A percentile compares a stretch with the other conserved stretches of the same genome.
phyloP scores from a whole-genome alignment of 1,140 invertebrate genomes.

The Drosophila simulans region DNA sequence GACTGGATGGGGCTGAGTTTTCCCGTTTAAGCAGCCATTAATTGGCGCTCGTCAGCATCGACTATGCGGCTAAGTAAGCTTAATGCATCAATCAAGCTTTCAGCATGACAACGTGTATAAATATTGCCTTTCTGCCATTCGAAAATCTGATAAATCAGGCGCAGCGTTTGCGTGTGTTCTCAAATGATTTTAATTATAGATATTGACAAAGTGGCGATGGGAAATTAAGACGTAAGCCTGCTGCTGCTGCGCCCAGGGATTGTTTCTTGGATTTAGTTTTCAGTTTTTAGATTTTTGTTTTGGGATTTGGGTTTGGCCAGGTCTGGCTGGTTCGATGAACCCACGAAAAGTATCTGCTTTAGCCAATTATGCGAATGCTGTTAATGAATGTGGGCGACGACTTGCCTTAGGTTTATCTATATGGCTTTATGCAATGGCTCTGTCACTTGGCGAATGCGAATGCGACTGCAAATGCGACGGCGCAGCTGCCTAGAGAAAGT shows the following conservation, averaged over 20 bases:
- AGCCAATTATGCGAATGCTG: conserved; percentile 79
- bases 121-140: conserved; percentile 47
- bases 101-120: conserved; percentile 57
- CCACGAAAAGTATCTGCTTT: conserved; percentile 47
- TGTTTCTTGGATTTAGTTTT: conserved; percentile 23
- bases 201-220: conserved; percentile 64
- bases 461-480: conserved; percentile 41
- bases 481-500: conserved; percentile 79
- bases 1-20: conserved; percentile 30
- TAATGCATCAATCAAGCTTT: conserved; percentile 80
- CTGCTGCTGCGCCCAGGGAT: conserved; percentile 53
- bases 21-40: conserved; percentile 66
- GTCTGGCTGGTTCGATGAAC: conserved; percentile 58
- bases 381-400: conserved; percentile 80
- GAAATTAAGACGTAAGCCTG: conserved; percentile 73
- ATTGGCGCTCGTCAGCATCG: conserved; percentile 65
- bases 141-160: conserved; percentile 60
- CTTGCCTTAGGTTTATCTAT: conserved; percentile 71
- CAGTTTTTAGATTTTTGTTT: conserved; percentile 17
- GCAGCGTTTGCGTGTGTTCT: conserved; percentile 70
- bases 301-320: not conserved
- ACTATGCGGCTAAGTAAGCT: conserved; percentile 45
- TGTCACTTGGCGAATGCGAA: conserved; percentile 50
- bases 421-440: conserved; percentile 76
- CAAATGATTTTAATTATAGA: conserved; percentile 79